A percentile compares a stretch with the other conserved stretches of the same genome.
Conservation (phyloP, 2,113 vertebrate species). For the Eupsittula cactorum region DNA sequence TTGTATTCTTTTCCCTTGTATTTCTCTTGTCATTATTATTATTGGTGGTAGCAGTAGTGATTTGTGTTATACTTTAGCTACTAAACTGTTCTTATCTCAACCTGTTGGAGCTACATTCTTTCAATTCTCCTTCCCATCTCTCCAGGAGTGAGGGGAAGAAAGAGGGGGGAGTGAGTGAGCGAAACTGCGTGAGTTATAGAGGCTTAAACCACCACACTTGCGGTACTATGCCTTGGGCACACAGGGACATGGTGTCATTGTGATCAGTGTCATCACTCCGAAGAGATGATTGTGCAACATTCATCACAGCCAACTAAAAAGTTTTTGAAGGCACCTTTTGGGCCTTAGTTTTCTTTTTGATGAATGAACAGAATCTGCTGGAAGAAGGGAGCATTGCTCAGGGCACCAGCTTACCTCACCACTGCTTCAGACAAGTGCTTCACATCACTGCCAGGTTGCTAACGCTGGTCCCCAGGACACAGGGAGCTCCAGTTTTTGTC, state of each 20-base stretch:
- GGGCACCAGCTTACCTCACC: neutral
- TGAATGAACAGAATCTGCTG: neutral
- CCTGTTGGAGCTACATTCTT: too few species aligned
- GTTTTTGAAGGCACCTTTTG: neutral
- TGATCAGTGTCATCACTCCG: neutral
- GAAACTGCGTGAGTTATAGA: too few species aligned
- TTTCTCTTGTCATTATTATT: too few species aligned
- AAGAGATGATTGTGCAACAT: neutral
- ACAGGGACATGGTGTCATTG: neutral
- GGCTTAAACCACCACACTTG: neutral
- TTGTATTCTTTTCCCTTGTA: too few species aligned
- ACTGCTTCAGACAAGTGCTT: neutral
- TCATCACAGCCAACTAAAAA: neutral
- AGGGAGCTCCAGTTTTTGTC: neutral
- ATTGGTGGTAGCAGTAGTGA: too few species aligned
- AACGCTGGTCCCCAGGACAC: neutral
- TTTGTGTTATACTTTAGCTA: too few species aligned
- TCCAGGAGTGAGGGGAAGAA: too few species aligned
- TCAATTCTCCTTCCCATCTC: too few species aligned
- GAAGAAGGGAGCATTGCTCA: neutral
- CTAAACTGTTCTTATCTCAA: too few species aligned
- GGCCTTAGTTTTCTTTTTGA: neutral
- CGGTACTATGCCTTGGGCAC: too few species aligned
- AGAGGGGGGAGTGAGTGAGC: too few species aligned
- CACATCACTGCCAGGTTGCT: neutral